Conservation (phyloP, 2,113 vertebrate genomes). For the Callospermophilus lateralis region DNA sequence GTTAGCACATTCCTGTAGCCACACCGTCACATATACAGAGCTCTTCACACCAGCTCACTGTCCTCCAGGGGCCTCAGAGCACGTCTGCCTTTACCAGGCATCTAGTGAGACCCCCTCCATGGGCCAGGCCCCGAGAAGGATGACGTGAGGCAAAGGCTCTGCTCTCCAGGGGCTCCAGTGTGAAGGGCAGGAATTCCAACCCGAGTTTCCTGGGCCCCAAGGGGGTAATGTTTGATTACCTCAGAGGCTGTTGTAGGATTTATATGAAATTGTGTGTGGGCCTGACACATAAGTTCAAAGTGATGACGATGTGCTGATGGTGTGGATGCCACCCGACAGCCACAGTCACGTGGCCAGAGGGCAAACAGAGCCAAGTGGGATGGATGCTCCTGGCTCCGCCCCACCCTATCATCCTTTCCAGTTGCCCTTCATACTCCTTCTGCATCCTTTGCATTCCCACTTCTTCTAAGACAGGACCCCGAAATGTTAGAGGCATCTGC, state of each 20-base stretch:
- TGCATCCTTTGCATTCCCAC: background rate
- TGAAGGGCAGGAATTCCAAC: background rate
- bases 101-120: background rate
- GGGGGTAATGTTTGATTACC: background rate
- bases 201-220: background rate
- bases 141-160: background rate
- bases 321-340: background rate
- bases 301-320: rapidly evolving
- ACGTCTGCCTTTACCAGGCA: background rate
- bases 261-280: background rate
- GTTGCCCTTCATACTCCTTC: background rate
- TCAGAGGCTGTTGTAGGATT: background rate
- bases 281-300: background rate
- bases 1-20: background rate
- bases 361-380: background rate
- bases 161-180: background rate
- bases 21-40: rapidly evolving
- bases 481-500: background rate
- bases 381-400: too few relatives aligned
- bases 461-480: background rate
- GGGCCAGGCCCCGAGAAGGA: background rate
- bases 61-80: background rate
- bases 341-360: background rate
- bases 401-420: rapidly evolving
- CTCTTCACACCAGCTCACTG: background rate